A percentile compares a stretch with the other conserved stretches of the same genome.
Conservation (phyloP, 1,140 invertebrate genomes). For the Drosophila melanica region DNA sequence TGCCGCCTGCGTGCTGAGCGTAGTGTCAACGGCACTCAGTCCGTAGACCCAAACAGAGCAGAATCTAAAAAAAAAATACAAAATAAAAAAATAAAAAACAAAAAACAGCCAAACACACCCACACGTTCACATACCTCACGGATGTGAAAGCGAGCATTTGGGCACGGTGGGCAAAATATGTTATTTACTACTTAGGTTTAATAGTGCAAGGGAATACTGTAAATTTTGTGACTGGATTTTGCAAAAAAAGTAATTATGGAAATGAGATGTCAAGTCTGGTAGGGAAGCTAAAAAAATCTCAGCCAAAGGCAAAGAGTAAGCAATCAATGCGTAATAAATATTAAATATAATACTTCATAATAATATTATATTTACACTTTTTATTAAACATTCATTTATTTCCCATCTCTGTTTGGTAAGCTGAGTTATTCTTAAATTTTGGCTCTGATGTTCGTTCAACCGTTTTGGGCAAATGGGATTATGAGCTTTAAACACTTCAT, state of each 20-base stretch:
- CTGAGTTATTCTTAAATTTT: constrained; percentile 5
- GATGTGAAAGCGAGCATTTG: not conserved
- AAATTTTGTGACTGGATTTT: not conserved
- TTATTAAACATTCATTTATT: not conserved
- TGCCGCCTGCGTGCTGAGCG: constrained; percentile 50
- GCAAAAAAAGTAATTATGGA: no score
- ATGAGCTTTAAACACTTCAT: constrained; percentile 72
- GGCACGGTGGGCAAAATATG: constrained; percentile 12
- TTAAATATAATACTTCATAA: not conserved
- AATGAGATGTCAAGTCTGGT: no score
- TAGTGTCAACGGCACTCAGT: constrained; percentile 63
- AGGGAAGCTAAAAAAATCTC: no score
- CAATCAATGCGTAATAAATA: no score
- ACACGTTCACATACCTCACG: constrained; percentile 37
- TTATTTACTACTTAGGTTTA: not conserved
- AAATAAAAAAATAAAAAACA: not conserved
- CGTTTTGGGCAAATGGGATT: constrained; percentile 66
- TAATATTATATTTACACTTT: not conserved
- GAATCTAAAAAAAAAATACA: not conserved
- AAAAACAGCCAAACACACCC: constrained; percentile 22
- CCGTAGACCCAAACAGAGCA: constrained; percentile 26
- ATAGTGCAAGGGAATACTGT: not conserved
- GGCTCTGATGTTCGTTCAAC: constrained; percentile 29
- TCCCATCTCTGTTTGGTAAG: no score
- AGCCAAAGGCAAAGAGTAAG: no score